Evolutionary conservation across 1,140 invertebrate species (phyloP).

Genomic region (Anoplophora glabripennis): DNA sequence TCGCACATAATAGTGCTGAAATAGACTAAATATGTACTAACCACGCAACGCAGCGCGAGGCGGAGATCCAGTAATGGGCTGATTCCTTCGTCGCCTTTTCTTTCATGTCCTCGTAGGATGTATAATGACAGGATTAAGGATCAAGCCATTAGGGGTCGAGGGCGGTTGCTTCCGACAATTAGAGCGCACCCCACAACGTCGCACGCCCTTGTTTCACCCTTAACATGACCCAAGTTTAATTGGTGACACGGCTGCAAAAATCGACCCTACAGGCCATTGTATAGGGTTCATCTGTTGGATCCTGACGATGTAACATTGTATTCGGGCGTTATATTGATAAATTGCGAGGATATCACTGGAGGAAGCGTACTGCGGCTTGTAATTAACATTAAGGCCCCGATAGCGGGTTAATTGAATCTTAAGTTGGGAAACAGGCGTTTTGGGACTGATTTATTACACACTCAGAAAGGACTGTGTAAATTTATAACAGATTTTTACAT

Average conservation of each 20-base stretch:
- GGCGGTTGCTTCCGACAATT: conserved; percentile 34
- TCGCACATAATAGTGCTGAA: too few species aligned
- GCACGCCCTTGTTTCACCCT: conserved; percentile 26
- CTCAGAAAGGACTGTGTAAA: too few species aligned
- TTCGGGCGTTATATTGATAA: conserved; percentile 12
- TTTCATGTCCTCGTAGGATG: conserved; percentile 27
- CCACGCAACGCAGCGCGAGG: not conserved
- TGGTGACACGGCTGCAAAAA: conserved; percentile 6
- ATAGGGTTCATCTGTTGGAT: not conserved
- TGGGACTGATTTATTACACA: too few species aligned
- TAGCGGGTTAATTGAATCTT: too few species aligned
- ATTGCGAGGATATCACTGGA: conserved; percentile 8
- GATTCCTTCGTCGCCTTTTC: conserved; percentile 18
- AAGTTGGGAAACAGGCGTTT: too few species aligned
- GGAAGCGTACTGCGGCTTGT: conserved; percentile 10
- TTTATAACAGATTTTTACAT: too few species aligned
- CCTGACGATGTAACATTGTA: conserved; percentile 11
- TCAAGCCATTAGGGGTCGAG: conserved; percentile 32
- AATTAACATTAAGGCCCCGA: conserved; percentile 1
- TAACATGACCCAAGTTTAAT: conserved; percentile 18
- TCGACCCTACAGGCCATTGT: not conserved
- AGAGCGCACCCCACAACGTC: conserved; percentile 21
- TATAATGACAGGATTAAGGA: conserved; percentile 36
- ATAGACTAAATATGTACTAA: too few species aligned
- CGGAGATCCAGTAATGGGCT: conserved; percentile 9